Evolutionary conservation across 2,113 vertebrate genomes (phyloP), one percentile per base, ranked within the genome.

Genomic region (Pteruthius melanotis): DNA sequence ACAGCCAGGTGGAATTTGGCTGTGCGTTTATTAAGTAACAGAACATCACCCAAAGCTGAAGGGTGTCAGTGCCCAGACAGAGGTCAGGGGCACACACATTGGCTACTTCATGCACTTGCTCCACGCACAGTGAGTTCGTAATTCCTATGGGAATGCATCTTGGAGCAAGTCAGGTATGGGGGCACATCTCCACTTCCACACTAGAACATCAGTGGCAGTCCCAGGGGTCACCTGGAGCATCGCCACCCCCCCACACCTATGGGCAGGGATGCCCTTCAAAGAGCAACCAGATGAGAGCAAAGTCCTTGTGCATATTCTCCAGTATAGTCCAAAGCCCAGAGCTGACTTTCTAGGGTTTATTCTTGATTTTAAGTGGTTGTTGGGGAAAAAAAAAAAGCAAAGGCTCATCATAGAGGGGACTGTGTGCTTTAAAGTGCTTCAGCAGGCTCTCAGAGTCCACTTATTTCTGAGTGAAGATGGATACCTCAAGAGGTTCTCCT

Each of bases 401-500:
- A 59, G 21, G 49, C 53, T 89, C 9, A 53, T 65, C 61, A 37
- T 0, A 0, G 52, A 88, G 31, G 59, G 47, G 22, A 23, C 24
- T 23, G 64, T 2, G 1, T 11, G 50, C 76, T 85, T 83, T 76
- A 83, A 93, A 93, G 71, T 49, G 71, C 82, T 76, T 70, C 87
- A 88, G 87, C 70, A 90, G 54, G 45, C 86, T 92, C 89, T 56
- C 37, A 65, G 49, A 54, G 74, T 80, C 87, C 91, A 83, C 93
- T 85, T 90, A 91, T 94, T 95, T 91, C 93, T 69, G 76, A 88
- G 91, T 75, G 95, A 95, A 88, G 96, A 96, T 89, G 69, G 95
- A 92, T 95, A 97, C 83, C 92, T 95, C 92, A 42, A 86, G 92
- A 95, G 93, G 88, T 92, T 92, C 95, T 95, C 88, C 76, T 96